Percentiles rank a stretch among this genome's conserved stretches.
Evolutionary conservation across 2,797 vertebrate species (phyloP).

Genomic region (Cynodonichthys magdalenae): DNA sequence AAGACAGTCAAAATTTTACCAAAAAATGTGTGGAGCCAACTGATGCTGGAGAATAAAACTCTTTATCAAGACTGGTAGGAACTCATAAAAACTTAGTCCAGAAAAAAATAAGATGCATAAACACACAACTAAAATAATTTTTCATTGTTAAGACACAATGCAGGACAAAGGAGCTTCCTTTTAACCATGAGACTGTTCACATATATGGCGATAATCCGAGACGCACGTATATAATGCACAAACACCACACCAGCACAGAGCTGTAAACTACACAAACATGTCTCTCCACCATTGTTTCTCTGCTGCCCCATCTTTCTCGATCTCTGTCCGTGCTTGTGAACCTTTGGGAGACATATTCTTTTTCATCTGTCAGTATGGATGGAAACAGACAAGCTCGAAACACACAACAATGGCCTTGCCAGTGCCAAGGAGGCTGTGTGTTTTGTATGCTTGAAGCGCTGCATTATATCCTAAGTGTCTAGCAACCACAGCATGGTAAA

Average conservation of each 20-base stretch:
- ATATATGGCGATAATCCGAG: slow-evolving; percentile 34
- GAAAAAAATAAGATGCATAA: slow-evolving; percentile 14
- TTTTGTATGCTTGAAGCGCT: slow-evolving; percentile 80
- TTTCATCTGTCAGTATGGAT: slow-evolving; percentile 78
- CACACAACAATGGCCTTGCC: slow-evolving; percentile 71
- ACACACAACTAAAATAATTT: slow-evolving; percentile 14
- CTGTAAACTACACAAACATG: slow-evolving; percentile 50
- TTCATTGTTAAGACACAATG: slow-evolving; percentile 31
- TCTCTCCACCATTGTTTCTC: slow-evolving; percentile 33
- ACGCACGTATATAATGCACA: slow-evolving; percentile 30
- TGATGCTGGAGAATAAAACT: slow-evolving; percentile 51
- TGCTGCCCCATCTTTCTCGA: slow-evolving; percentile 40
- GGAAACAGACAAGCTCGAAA: slow-evolving; percentile 77
- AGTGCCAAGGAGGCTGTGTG: slow-evolving; percentile 69
- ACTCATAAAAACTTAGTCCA: slow-evolving; percentile 19
- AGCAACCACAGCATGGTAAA: slow-evolving; percentile 76
- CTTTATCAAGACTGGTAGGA: slow-evolving; percentile 15
- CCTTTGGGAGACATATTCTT: slow-evolving; percentile 74
- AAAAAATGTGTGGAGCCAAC: slow-evolving; percentile 30
- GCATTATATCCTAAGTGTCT: slow-evolving; percentile 80
- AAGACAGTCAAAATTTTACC: slow-evolving; percentile 42
- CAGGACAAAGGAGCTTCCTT: slow-evolving; percentile 12
- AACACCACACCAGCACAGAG: slow-evolving; percentile 32
- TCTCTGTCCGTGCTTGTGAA: slow-evolving; percentile 65
- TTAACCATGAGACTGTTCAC: slow-evolving; percentile 17